These are phyloP conservation scores for Pogonomyrmex californicus DNA, from an alignment of 1,140 invertebrate species.

Conservation along the genomic window DNA sequence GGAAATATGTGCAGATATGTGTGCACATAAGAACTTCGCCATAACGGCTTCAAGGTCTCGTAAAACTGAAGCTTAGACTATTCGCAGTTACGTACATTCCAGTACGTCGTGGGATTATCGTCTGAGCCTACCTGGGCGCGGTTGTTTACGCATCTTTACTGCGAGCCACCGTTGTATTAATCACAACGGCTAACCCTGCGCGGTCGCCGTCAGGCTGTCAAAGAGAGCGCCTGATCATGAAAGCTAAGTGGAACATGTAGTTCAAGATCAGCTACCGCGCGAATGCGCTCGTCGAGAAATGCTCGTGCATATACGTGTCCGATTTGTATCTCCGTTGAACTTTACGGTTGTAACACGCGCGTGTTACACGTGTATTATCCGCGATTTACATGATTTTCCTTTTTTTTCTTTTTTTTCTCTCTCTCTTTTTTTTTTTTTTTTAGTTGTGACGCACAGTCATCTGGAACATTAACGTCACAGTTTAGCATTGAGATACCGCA, in stretches of 20 bases:
- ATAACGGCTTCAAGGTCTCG: constrained; percentile 79
- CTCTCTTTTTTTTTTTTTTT: background rate
- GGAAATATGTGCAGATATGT: constrained; percentile 47
- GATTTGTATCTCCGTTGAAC: constrained; percentile 17
- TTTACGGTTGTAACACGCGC: background rate
- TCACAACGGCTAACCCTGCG: constrained; percentile 30
- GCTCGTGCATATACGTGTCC: background rate
- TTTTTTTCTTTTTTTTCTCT: background rate
- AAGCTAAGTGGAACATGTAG: constrained; percentile 66
- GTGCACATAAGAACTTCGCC: constrained; percentile 25
- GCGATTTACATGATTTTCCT: constrained; percentile 4
- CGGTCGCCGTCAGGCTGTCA: constrained; percentile 5
- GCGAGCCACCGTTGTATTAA: constrained; percentile 60
- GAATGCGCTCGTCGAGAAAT: background rate
- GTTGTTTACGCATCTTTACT: constrained; percentile 78
- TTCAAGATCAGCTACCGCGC: constrained; percentile 62
- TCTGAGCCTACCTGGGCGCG: constrained; percentile 77
- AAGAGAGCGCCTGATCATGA: constrained; percentile 52
- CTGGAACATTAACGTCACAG: background rate
- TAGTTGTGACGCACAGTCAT: background rate
- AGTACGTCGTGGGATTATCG: constrained; percentile 85
- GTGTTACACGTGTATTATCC: background rate
- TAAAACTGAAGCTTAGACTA: constrained; percentile 54
- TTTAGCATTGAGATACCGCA: background rate
- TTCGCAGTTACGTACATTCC: constrained; percentile 74